Evolutionary conservation across 2,797 vertebrate genomes (phyloP).

Genomic region (Triplophysa yarkandensis): DNA sequence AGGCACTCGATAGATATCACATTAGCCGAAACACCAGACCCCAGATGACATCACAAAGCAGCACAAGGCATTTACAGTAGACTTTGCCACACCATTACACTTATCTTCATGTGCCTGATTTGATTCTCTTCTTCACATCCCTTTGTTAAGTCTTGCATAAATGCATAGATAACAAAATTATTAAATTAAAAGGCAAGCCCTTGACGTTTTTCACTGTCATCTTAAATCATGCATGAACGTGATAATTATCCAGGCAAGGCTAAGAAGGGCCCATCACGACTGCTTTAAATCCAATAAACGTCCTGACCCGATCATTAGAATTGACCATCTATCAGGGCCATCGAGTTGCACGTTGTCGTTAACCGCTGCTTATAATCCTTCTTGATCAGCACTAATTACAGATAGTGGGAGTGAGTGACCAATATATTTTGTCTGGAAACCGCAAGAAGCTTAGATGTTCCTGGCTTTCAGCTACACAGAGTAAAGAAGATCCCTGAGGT

Average conservation of each 20-base stretch:
- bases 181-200: conserved; percentile 76
- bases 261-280: conserved; percentile 77
- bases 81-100: conserved; percentile 56
- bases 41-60: conserved; percentile 19
- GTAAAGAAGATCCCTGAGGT: not conserved
- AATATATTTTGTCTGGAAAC: conserved; percentile 60
- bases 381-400: conserved; percentile 82
- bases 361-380: conserved; percentile 77
- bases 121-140: conserved; percentile 64
- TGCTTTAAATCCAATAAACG: conserved; percentile 80
- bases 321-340: conserved; percentile 84
- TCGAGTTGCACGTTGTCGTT: conserved; percentile 75
- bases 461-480: conserved; percentile 9
- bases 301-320: conserved; percentile 80
- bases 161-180: conserved; percentile 78
- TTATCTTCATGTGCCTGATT: conserved; percentile 64
- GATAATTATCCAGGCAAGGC: conserved; percentile 77
- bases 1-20: too few relatives aligned
- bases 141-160: conserved; percentile 76
- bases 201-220: conserved; percentile 72
- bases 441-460: not conserved
- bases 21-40: not conserved
- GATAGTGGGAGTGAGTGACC: conserved; percentile 74
- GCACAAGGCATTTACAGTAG: conserved; percentile 1
- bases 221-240: conserved; percentile 81